Conservation (phyloP, 2,888 invertebrate species). For the Labia minor region DNA sequence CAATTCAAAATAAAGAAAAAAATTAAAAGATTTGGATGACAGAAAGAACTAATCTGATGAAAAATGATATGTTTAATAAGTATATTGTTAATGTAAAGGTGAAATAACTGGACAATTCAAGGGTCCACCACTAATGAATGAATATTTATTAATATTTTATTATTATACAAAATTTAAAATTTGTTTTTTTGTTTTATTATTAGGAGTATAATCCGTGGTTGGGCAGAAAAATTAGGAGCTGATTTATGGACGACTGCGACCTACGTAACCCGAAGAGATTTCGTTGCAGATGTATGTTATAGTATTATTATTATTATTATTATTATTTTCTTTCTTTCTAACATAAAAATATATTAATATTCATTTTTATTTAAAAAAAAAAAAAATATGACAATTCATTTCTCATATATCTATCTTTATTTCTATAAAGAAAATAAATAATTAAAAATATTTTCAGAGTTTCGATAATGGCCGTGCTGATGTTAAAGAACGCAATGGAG, state of each 20-base stretch:
- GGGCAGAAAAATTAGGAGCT: slow-evolving; percentile 24
- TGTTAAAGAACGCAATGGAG: slow-evolving; percentile 64
- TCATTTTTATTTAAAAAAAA: no score
- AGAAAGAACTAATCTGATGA: no score
- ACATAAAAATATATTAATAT: no score
- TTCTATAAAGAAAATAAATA: slow-evolving; percentile 13
- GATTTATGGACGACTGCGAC: slow-evolving; percentile 23
- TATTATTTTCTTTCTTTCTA: not conserved
- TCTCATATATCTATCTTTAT: slow-evolving; percentile 19
- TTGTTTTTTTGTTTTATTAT: no score
- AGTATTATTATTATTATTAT: not conserved
- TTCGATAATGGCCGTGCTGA: slow-evolving; percentile 70
- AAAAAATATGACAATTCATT: slow-evolving; percentile 23
- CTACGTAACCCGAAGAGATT: slow-evolving; percentile 22
- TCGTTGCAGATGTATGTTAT: slow-evolving; percentile 21
- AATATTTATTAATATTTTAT: no score
- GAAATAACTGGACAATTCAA: no score
- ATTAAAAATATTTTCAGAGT: slow-evolving; percentile 47
- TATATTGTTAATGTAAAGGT: no score
- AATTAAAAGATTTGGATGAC: no score
- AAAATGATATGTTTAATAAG: no score
- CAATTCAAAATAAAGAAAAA: no score
- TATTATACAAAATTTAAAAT: no score
- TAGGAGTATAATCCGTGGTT: slow-evolving; percentile 14
- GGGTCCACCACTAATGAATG: no score